Evolutionary conservation across 2,113 vertebrate species (phyloP).

Genomic region (Oncorhynchus keta): DNA sequence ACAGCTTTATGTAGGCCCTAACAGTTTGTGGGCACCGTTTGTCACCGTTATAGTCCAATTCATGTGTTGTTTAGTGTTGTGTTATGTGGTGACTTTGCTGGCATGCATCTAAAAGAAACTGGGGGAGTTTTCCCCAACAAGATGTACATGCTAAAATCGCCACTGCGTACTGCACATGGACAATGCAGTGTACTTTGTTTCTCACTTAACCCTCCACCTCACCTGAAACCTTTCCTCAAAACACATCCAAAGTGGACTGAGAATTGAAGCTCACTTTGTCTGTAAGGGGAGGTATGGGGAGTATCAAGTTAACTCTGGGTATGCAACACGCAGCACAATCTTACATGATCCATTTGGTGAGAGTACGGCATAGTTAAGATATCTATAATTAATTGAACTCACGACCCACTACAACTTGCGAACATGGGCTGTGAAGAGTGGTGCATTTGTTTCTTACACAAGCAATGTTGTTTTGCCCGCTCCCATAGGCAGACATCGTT

Average conservation of each 20-base stretch:
- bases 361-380: slow-evolving; percentile 23
- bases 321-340: slow-evolving; percentile 50
- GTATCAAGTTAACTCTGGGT: slow-evolving; percentile 33
- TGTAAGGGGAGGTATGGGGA: slow-evolving; percentile 25
- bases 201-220: not conserved
- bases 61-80: too few relatives aligned
- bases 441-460: slow-evolving; percentile 20
- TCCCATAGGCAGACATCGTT: slow-evolving; percentile 43
- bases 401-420: slow-evolving; percentile 37
- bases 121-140: too few relatives aligned
- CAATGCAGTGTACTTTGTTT: not conserved
- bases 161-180: too few relatives aligned
- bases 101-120: too few relatives aligned
- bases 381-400: slow-evolving; percentile 68
- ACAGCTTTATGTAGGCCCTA: too few relatives aligned
- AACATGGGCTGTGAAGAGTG: slow-evolving; percentile 56
- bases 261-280: not conserved
- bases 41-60: too few relatives aligned
- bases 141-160: too few relatives aligned
- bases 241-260: not conserved
- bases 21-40: too few relatives aligned
- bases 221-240: slow-evolving; percentile 44
- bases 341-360: slow-evolving; percentile 62
- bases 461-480: slow-evolving; percentile 47
- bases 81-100: too few relatives aligned